Conservation (phyloP, 2,113 vertebrate species). For the Perca schrenkii region DNA sequence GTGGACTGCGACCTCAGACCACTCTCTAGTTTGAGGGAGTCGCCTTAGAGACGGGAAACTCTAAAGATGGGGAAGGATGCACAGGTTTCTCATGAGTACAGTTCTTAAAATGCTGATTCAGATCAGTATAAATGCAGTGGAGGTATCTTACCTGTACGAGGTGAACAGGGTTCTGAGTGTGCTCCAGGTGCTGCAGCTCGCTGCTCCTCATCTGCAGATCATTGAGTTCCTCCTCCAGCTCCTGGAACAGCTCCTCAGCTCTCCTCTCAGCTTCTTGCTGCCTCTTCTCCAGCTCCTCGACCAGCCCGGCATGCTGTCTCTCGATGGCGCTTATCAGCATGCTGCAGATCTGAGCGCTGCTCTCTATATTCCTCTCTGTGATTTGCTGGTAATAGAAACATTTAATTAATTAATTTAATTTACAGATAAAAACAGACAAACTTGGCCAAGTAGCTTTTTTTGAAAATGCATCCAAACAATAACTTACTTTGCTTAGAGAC, state of each 20-base stretch:
- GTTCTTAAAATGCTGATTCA: rapidly evolving
- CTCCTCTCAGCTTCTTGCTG: conserved; percentile 43
- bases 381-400: not conserved
- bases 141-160: conserved; percentile 65
- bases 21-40: conserved; percentile 46
- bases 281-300: conserved; percentile 46
- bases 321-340: conserved; percentile 37
- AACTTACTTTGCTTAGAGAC: conserved; percentile 60
- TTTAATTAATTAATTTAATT: not conserved
- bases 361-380: conserved; percentile 50
- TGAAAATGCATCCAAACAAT: not conserved
- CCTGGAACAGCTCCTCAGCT: conserved; percentile 35
- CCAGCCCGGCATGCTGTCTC: conserved; percentile 35
- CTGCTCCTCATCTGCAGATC: conserved; percentile 51
- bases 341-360: conserved; percentile 37
- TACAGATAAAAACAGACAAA: not conserved
- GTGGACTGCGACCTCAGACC: conserved; percentile 50
- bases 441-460: too few species aligned
- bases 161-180: conserved; percentile 52
- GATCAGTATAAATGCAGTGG: too few species aligned
- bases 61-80: conserved; percentile 27
- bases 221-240: conserved; percentile 63
- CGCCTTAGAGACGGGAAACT: conserved; percentile 23
- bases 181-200: conserved; percentile 65
- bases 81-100: not conserved